Evolutionary conservation across 2,797 vertebrate species (phyloP).

Genomic region (Argentina silus): DNA sequence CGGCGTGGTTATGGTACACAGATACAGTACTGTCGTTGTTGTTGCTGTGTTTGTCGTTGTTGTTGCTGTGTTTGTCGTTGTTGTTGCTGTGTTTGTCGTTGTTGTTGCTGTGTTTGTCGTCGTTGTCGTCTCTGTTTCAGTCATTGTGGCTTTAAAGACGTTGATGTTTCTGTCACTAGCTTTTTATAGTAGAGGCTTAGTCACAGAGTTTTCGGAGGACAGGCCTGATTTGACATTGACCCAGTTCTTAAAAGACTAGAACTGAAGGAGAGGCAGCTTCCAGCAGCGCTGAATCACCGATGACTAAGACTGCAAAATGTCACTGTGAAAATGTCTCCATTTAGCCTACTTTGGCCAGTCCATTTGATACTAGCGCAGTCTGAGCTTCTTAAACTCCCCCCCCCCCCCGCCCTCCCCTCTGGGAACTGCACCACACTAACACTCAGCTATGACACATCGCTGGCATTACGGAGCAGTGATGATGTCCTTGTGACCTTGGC

Average conservation of each 20-base stretch:
- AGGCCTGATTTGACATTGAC: neutral
- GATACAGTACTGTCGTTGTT: neutral
- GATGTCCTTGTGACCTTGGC: neutral
- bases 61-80: neutral
- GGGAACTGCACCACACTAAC: neutral
- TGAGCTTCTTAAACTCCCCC: neutral
- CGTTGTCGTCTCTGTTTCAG: neutral
- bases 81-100: neutral
- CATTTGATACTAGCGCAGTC: neutral
- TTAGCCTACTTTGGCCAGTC: neutral
- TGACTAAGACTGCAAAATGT: neutral
- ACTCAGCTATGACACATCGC: slow-evolving; percentile 2
- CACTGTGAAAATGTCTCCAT: neutral
- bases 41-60: neutral
- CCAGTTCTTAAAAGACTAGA: neutral
- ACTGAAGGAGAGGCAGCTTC: neutral
- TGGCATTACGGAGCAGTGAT: neutral
- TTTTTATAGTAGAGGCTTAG: neutral
- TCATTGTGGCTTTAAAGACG: no score
- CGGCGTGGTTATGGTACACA: slow-evolving; percentile 5
- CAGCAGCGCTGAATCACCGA: neutral
- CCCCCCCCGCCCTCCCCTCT: neutral
- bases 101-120: neutral
- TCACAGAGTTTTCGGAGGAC: neutral
- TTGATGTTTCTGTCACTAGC: slow-evolving; percentile 1